These are phyloP conservation scores for Smutsia temminckii DNA, from an alignment of 2,797 vertebrate species.

Conservation along the genomic window DNA sequence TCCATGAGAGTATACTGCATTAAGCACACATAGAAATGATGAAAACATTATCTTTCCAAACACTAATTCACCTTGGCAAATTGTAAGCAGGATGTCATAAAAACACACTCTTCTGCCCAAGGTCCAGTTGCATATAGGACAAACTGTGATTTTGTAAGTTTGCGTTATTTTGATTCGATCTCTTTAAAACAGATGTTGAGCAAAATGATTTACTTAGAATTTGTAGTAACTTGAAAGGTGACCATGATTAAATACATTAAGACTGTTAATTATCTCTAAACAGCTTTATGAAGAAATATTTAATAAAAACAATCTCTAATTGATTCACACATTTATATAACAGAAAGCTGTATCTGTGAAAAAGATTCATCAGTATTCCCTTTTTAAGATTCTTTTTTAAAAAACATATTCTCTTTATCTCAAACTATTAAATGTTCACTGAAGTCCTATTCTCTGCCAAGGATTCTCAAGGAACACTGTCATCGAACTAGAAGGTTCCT, in stretches of 20 bases:
- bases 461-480: constrained; percentile 24
- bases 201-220: constrained; percentile 43
- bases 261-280: background rate
- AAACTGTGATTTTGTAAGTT: constrained; percentile 20
- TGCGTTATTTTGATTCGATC: background rate
- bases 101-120: background rate
- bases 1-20: background rate
- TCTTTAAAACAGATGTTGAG: constrained; percentile 26
- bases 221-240: constrained; percentile 30
- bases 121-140: background rate
- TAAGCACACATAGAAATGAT: background rate
- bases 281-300: constrained; percentile 46
- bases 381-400: background rate
- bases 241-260: background rate
- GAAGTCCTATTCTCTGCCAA: constrained; percentile 36
- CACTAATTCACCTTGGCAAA: background rate
- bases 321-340: constrained; percentile 26
- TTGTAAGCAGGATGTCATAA: background rate
- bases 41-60: constrained; percentile 24
- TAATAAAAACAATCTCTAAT: constrained; percentile 39
- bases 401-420: constrained; percentile 30
- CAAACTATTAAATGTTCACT: constrained; percentile 37
- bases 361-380: background rate
- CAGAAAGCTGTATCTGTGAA: background rate
- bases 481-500: constrained; percentile 11